These are phyloP conservation scores for Amia ocellicauda DNA, from an alignment of 2,113 vertebrate genomes.

Conservation along the genomic window DNA sequence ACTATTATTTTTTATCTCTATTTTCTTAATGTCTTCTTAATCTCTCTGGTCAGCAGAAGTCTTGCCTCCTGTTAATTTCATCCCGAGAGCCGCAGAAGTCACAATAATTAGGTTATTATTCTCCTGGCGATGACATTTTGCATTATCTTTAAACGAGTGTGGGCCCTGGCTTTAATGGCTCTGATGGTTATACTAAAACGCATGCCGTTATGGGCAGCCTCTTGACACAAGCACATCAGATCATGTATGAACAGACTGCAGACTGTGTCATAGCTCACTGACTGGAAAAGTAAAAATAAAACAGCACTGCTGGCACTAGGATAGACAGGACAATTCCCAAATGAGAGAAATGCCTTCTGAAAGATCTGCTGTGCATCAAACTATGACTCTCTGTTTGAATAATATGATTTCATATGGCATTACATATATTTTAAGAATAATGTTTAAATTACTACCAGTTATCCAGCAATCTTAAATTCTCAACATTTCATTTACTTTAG, in stretches of 20 bases:
- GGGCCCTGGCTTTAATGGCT: neutral
- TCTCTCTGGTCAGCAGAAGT: slow-evolving; percentile 11
- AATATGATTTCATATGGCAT: too few species aligned
- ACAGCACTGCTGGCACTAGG: too few species aligned
- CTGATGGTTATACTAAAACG: neutral
- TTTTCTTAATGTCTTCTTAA: neutral
- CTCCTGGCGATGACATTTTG: slow-evolving; percentile 13
- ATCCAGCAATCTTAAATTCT: too few species aligned
- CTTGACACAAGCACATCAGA: neutral
- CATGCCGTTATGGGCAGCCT: neutral
- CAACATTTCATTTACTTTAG: too few species aligned
- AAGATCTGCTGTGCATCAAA: too few species aligned
- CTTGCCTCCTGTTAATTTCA: neutral
- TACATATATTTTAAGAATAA: too few species aligned
- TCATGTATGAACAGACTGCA: neutral
- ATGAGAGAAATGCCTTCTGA: too few species aligned
- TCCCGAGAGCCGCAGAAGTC: neutral
- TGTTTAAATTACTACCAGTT: too few species aligned
- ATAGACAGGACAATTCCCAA: too few species aligned
- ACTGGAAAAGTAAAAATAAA: too few species aligned
- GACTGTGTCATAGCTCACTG: neutral
- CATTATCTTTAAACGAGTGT: slow-evolving; percentile 2
- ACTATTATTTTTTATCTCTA: too few species aligned
- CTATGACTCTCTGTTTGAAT: too few species aligned
- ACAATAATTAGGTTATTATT: slow-evolving; percentile 1